These are phyloP conservation scores for Uromys caudimaculatus DNA, from an alignment of 2,797 vertebrate species.

Conservation along the genomic window DNA sequence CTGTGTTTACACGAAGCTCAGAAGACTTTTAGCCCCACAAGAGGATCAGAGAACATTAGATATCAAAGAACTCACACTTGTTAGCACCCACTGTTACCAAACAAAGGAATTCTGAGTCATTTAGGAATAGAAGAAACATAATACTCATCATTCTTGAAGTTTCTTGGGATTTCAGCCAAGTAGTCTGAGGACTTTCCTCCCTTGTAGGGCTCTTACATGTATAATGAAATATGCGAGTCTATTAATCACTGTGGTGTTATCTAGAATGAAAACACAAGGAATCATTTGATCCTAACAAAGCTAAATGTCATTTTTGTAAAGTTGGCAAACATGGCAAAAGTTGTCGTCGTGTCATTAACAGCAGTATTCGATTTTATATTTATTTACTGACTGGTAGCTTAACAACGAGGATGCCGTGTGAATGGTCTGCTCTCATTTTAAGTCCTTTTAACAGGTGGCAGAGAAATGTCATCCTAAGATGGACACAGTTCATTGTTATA, in stretches of 20 bases:
- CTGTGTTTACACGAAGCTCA: constrained; percentile 11
- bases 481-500: constrained; percentile 15
- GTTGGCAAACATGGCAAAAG: neutral
- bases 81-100: constrained; percentile 28
- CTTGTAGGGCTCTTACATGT: neutral
- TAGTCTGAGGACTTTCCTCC: neutral
- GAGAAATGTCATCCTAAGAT: neutral
- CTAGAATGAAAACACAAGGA: constrained; percentile 11
- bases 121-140: constrained; percentile 60
- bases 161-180: constrained; percentile 53
- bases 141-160: constrained; percentile 40
- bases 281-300: neutral
- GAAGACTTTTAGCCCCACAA: neutral
- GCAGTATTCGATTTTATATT: neutral
- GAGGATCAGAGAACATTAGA: neutral
- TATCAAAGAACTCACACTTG: neutral
- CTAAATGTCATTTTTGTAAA: constrained; percentile 30
- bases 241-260: neutral
- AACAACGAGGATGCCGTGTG: neutral
- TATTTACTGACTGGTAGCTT: neutral
- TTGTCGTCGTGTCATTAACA: neutral
- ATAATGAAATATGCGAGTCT: neutral
- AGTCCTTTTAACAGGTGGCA: neutral
- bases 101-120: constrained; percentile 60
- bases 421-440: neutral